phyloP scores from a whole-genome alignment of 2,797 vertebrate genomes.

The Enteromius afrohamiltoni region DNA sequence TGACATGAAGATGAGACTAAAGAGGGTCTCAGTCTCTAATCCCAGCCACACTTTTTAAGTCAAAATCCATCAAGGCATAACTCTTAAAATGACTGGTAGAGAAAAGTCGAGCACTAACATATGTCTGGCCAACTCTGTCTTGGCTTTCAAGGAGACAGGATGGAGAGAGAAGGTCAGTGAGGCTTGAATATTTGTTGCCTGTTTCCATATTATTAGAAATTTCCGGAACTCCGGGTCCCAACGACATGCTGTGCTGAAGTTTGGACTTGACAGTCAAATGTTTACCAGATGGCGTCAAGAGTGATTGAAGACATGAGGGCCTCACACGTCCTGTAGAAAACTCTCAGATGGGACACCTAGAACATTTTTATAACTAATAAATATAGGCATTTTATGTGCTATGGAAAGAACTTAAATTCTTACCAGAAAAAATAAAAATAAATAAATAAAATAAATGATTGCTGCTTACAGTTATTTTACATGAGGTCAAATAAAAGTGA shows the following conservation, averaged over 20 bases:
- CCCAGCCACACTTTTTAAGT: neutral
- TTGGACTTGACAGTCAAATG: constrained; percentile 41
- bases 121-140: constrained; percentile 25
- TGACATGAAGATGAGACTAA: constrained; percentile 16
- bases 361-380: constrained; percentile 49
- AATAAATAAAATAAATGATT: neutral
- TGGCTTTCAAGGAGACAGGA: constrained; percentile 20
- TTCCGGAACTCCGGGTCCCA: constrained; percentile 30
- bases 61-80: neutral
- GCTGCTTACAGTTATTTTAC: constrained; percentile 1
- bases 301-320: constrained; percentile 29
- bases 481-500: constrained; percentile 21
- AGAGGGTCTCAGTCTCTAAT: neutral
- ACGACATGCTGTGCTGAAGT: constrained; percentile 20
- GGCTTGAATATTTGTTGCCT: constrained; percentile 26
- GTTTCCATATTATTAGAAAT: constrained; percentile 51
- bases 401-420: constrained; percentile 27
- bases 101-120: constrained; percentile 9
- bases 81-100: constrained; percentile 5
- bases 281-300: constrained; percentile 45
- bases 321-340: constrained; percentile 29
- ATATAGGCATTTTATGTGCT: constrained; percentile 26
- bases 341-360: constrained; percentile 21
- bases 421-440: neutral
- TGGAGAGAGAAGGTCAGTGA: constrained; percentile 33